Evolutionary conservation across 2,888 invertebrate species (phyloP), one percentile per base, ranked within the genome.

Genomic region (Hirtodrosophila confusa): DNA sequence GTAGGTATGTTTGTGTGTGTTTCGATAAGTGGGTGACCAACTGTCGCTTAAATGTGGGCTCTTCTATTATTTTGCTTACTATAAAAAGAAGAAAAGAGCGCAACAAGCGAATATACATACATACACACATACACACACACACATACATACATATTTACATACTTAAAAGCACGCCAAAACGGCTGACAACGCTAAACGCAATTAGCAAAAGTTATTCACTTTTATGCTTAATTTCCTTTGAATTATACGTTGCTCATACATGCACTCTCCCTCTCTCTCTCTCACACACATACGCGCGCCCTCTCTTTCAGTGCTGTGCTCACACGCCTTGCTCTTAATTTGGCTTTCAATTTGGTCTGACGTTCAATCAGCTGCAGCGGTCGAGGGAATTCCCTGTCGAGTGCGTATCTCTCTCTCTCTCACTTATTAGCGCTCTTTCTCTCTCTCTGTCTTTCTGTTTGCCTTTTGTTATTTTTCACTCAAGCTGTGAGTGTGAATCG

Each of bases 321-420:
- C 17, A 17, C 17, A 27, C 27, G 27, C 27, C 27, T 40, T 51
- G 64, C 73, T 68, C 67, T 83, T 71, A 70, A 69, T 84, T 69
- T 75, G 60, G 29, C 35, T 54, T 77, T 75, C 75, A 79, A 80
- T 75, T 51, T 49, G 12, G 64, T 57, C 57, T 61, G 67, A 56
- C 64, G 62, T 68, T 68, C 73, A 63, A 64, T 62, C 69, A 31
- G 45, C 36, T n/a, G 53, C 17, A 62, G 40, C 43, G 53, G 67
- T 64, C 73, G 77, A 87, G 86, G 88, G 89, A 88, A 89, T 89
- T 89, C 89, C 88, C 89, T 79, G 51, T 63, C 68, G 62, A 68
- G 64, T 51, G 58, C 53, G 36, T 36, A 11, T 31, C 23, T 12
- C 45, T 12, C 60, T 55, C 53, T 45, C 33, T 12, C 43, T 12